Percentiles rank a stretch among this genome's conserved stretches.
Conservation (phyloP, 2,888 invertebrate genomes). For the Neoascia interrupta region DNA sequence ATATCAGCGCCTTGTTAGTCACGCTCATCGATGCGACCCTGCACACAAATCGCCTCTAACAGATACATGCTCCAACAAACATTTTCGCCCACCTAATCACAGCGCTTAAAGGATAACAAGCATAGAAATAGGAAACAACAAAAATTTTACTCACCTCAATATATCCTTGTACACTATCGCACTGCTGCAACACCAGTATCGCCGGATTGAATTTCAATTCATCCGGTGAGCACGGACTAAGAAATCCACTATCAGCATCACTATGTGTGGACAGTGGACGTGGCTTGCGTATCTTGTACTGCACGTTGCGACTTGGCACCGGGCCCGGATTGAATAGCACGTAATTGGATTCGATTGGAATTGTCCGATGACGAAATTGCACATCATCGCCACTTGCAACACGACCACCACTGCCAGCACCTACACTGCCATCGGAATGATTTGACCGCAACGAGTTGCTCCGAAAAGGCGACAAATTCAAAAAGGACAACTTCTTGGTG, state of each 20-base stretch:
- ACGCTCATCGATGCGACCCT: no score
- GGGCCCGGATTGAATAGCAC: conserved; percentile 79
- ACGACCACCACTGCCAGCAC: conserved; percentile 8
- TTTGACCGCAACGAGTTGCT: conserved; percentile 70
- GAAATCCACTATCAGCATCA: conserved; percentile 84
- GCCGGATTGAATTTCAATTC: conserved; percentile 79
- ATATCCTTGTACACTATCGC: conserved; percentile 79
- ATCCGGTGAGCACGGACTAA: conserved; percentile 83
- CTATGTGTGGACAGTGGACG: conserved; percentile 80
- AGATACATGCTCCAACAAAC: neutral
- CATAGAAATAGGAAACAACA: neutral
- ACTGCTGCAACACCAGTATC: conserved; percentile 78
- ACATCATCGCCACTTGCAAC: conserved; percentile 58
- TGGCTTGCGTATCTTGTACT: conserved; percentile 78
- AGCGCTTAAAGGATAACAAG: conserved; percentile 6
- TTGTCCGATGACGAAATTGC: conserved; percentile 76
- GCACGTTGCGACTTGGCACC: conserved; percentile 78
- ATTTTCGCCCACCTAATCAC: neutral
- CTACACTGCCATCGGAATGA: conserved; percentile 61
- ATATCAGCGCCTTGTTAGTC: no score
- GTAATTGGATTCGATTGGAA: conserved; percentile 79
- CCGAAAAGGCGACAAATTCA: conserved; percentile 77
- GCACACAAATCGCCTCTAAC: neutral
- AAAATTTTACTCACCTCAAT: conserved; percentile 77
- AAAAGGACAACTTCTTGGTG: conserved; percentile 76